Evolutionary conservation across 2,888 invertebrate species (phyloP).

Genomic region (Hyposoter dolosus): DNA sequence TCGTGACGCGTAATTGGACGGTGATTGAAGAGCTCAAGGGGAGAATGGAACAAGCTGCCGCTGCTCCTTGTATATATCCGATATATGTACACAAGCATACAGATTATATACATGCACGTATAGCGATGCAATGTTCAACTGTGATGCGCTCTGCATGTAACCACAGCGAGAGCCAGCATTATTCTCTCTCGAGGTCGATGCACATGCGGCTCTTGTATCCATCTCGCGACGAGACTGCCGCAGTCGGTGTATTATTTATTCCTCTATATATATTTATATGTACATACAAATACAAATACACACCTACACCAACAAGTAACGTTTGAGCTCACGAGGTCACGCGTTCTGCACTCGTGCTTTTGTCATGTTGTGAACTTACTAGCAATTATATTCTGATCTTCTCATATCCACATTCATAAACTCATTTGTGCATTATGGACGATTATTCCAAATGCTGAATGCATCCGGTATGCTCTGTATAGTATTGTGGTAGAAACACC

Average conservation of each 20-base stretch:
- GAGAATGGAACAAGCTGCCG: conserved; percentile 62
- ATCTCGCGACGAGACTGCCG: conserved; percentile 54
- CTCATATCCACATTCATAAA: conserved; percentile 3
- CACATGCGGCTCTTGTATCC: conserved; percentile 52
- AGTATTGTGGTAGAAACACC: neutral
- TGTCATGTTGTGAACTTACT: conserved; percentile 48
- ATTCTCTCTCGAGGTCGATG: conserved; percentile 62
- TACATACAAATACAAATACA: neutral
- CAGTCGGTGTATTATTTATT: conserved; percentile 61
- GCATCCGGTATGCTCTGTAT: neutral
- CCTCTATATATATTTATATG: conserved; percentile 30
- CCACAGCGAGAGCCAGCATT: conserved; percentile 56
- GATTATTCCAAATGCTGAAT: conserved; percentile 26
- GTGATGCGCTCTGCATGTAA: conserved; percentile 49
- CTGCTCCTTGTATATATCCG: conserved; percentile 33
- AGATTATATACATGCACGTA: neutral
- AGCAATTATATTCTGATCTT: conserved; percentile 53
- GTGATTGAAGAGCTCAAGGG: conserved; percentile 71
- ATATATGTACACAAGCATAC: conserved; percentile 3
- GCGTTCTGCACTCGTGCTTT: conserved; percentile 57
- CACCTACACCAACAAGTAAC: neutral
- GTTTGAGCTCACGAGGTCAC: conserved; percentile 51
- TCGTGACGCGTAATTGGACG: conserved; percentile 71
- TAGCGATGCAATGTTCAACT: conserved; percentile 21
- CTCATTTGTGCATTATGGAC: conserved; percentile 16